Evolutionary conservation across 2,888 invertebrate genomes (phyloP).

Genomic region (Machimus rusticus): DNA sequence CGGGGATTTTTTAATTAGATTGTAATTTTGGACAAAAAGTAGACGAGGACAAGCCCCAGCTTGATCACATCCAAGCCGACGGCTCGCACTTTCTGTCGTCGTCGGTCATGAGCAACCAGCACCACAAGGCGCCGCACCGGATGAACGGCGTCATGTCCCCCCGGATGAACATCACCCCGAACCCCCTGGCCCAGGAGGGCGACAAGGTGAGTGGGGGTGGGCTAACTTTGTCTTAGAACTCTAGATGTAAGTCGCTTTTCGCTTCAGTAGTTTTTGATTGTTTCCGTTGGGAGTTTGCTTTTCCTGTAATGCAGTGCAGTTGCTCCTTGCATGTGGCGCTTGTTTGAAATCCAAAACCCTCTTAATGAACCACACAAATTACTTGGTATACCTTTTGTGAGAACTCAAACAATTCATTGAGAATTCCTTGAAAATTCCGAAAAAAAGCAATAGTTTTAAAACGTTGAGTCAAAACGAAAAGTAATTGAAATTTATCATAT

Average conservation of each 20-base stretch:
- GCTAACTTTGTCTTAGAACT: neutral
- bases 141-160: conserved; percentile 59
- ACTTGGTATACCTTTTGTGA: neutral
- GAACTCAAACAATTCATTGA: neutral
- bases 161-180: conserved; percentile 62
- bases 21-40: conserved; percentile 1
- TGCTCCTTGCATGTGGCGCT: neutral
- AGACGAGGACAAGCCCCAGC: conserved; percentile 61
- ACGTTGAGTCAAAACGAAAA: too few species aligned
- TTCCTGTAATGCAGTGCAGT: neutral
- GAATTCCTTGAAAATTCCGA: neutral
- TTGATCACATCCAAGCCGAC: conserved; percentile 62
- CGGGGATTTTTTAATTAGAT: neutral
- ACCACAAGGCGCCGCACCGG: conserved; percentile 57
- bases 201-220: conserved; percentile 56
- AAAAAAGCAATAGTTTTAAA: neutral
- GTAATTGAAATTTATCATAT: too few species aligned
- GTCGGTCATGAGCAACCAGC: conserved; percentile 47
- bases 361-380: neutral
- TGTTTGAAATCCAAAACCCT: neutral
- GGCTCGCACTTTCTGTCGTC: conserved; percentile 56
- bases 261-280: neutral
- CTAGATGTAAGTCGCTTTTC: neutral
- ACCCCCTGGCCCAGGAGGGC: conserved; percentile 61
- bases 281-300: neutral